These are phyloP conservation scores for Catagonus wagneri DNA, from an alignment of 2,113 vertebrate species.

Conservation along the genomic window DNA sequence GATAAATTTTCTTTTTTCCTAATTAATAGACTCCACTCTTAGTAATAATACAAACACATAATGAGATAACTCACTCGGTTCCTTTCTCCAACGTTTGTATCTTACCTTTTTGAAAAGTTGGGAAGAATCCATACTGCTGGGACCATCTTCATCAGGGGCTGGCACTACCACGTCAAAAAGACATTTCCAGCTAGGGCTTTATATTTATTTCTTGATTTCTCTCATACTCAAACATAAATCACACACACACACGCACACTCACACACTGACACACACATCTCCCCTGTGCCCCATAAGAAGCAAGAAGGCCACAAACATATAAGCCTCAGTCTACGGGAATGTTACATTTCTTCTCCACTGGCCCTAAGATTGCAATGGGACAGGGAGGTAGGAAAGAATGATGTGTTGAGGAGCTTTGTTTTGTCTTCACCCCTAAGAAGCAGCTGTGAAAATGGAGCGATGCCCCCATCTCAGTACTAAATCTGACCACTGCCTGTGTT, in stretches of 20 bases:
- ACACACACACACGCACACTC: neutral
- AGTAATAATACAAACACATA: neutral
- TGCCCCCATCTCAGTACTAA: neutral
- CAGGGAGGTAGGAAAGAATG: neutral
- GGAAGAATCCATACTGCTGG: neutral
- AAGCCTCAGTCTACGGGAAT: neutral
- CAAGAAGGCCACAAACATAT: neutral
- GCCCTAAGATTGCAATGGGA: neutral
- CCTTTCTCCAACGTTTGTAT: neutral
- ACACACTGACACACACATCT: neutral
- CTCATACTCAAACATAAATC: neutral
- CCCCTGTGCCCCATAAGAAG: neutral
- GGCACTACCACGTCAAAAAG: neutral
- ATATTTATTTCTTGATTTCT: neutral
- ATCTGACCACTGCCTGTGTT: neutral
- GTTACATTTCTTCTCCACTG: accelerated
- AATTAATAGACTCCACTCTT: neutral
- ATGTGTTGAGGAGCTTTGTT: neutral
- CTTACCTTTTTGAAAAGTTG: neutral
- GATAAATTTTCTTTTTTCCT: neutral
- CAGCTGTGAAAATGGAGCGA: neutral
- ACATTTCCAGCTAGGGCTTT: neutral
- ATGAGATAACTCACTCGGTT: neutral
- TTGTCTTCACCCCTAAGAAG: neutral
- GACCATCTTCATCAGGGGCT: neutral